Evolutionary conservation across 1,140 invertebrate genomes (phyloP).

Genomic region (Dendrolimus kikuchii): DNA sequence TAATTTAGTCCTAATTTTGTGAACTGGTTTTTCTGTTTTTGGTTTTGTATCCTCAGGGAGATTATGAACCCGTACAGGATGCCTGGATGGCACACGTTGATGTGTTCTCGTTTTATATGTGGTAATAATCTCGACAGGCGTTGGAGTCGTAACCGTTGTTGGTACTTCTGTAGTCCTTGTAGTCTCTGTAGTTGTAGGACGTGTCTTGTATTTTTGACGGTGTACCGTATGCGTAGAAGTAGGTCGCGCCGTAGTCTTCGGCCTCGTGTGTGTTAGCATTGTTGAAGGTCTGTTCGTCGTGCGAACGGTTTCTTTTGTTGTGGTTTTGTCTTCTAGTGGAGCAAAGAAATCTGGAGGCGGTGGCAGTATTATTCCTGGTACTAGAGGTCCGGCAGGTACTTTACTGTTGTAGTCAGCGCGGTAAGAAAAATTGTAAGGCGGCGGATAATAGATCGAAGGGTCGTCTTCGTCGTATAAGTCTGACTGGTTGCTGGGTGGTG

Average conservation of each 20-base stretch:
- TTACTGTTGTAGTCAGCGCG: constrained; percentile 82
- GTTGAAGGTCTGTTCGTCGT: constrained; percentile 50
- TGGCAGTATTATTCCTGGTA: constrained; percentile 89
- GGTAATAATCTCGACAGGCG: constrained; percentile 40
- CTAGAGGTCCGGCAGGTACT: constrained; percentile 87
- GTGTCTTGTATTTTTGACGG: constrained; percentile 62
- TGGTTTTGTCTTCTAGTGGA: constrained; percentile 71
- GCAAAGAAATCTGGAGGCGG: constrained; percentile 90
- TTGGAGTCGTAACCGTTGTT: constrained; percentile 48
- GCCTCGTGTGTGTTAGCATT: constrained; percentile 42
- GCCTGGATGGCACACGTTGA: constrained; percentile 46
- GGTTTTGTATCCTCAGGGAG: constrained; percentile 48
- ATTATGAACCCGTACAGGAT: constrained; percentile 48
- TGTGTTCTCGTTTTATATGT: constrained; percentile 49
- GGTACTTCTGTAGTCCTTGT: constrained; percentile 57
- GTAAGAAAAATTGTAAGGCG: constrained; percentile 90
- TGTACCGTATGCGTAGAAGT: constrained; percentile 30
- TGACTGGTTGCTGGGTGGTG: constrained; percentile 79
- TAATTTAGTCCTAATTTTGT: constrained; percentile 60
- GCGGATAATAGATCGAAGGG: constrained; percentile 91
- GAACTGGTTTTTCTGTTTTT: constrained; percentile 57
- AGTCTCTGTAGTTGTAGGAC: constrained; percentile 51
- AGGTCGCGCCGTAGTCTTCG: constrained; percentile 51
- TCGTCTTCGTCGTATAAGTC: constrained; percentile 89
- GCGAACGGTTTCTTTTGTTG: constrained; percentile 31